Percentiles rank a stretch among this genome's conserved stretches.
phyloP scores from a whole-genome alignment of 2,888 invertebrate genomes.

The Urechis unicinctus region DNA sequence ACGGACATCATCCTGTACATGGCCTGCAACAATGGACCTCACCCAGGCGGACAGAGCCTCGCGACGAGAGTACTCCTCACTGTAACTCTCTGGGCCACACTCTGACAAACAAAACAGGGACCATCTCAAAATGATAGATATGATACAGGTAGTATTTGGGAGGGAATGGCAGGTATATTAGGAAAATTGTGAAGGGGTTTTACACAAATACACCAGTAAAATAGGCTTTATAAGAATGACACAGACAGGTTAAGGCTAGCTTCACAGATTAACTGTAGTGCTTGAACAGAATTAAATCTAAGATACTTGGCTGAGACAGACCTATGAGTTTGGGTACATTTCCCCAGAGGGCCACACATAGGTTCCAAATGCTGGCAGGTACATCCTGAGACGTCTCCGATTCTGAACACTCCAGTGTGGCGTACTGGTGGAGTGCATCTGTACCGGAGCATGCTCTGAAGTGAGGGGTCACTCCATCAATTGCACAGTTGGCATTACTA shows the following conservation, averaged over 20 bases:
- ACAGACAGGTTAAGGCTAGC: too few relatives aligned
- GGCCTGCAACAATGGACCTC: slow-evolving; percentile 37
- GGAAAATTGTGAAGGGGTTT: too few relatives aligned
- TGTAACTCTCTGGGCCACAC: slow-evolving; percentile 1
- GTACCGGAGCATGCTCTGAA: slow-evolving; percentile 50
- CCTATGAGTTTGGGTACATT: slow-evolving; percentile 51
- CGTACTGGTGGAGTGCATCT: slow-evolving; percentile 58
- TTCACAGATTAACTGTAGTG: too few relatives aligned
- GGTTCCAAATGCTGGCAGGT: slow-evolving; percentile 57
- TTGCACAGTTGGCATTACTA: slow-evolving; percentile 55
- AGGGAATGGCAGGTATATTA: too few relatives aligned
- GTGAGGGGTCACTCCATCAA: slow-evolving; percentile 55
- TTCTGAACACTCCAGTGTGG: slow-evolving; percentile 44
- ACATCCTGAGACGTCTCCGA: neutral
- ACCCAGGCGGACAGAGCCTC: slow-evolving; percentile 64
- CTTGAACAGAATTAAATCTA: too few relatives aligned
- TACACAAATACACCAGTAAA: too few relatives aligned
- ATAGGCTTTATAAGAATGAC: too few relatives aligned
- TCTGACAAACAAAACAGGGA: neutral
- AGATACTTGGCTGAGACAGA: too few relatives aligned
- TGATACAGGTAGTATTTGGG: too few relatives aligned
- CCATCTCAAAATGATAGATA: too few relatives aligned
- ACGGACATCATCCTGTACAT: neutral
- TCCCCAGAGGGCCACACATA: slow-evolving; percentile 82
- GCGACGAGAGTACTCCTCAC: slow-evolving; percentile 50